Percentiles rank a stretch among this genome's conserved stretches.
phyloP scores from a whole-genome alignment of 2,113 vertebrate species.

The Carassius carassius region DNA sequence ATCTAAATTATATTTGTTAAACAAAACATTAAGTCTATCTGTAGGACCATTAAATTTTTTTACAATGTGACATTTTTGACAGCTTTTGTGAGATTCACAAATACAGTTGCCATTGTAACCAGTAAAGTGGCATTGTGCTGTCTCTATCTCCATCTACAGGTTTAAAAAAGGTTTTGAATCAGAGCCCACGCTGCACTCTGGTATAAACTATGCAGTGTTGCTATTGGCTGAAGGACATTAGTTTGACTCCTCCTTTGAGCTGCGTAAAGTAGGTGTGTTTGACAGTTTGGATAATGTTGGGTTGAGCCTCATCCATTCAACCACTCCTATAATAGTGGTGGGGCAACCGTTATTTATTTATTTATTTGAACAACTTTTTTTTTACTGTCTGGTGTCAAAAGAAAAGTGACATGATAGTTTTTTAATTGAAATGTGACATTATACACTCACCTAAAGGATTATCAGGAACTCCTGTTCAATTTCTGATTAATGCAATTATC shows the following conservation, averaged over 20 bases:
- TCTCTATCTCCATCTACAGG: slow-evolving; percentile 73
- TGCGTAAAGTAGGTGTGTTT: slow-evolving; percentile 96
- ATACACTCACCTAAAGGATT: too few relatives aligned
- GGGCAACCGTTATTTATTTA: neutral
- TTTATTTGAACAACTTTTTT: neutral
- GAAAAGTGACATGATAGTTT: neutral
- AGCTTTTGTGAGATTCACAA: neutral
- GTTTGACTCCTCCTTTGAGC: slow-evolving; percentile 96
- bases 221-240: slow-evolving; percentile 93
- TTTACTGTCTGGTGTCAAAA: neutral
- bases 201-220: slow-evolving; percentile 96
- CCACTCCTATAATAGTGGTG: neutral
- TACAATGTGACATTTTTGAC: neutral
- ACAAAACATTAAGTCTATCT: neutral
- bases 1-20: neutral
- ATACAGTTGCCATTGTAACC: neutral
- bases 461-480: too few relatives aligned
- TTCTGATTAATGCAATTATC: too few relatives aligned
- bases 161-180: slow-evolving; percentile 96
- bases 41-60: neutral
- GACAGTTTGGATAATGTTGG: neutral
- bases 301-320: neutral
- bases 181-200: slow-evolving; percentile 95
- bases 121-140: neutral
- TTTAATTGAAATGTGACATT: neutral